A percentile compares a stretch with the other conserved stretches of the same genome.
phyloP scores from a whole-genome alignment of 2,888 invertebrate species.

The Trachelus tabidus region DNA sequence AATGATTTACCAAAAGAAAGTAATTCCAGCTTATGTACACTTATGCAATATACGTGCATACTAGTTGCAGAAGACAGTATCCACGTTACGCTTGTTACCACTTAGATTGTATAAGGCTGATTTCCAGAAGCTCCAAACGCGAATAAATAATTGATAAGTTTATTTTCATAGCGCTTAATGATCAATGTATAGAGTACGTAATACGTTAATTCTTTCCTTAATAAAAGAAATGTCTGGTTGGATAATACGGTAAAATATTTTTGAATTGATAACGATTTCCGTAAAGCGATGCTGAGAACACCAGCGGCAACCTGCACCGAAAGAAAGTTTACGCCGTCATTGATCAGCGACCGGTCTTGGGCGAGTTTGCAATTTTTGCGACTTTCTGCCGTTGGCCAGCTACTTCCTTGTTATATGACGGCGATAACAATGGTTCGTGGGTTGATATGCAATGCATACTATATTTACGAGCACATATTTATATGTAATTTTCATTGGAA shows the following conservation, averaged over 20 bases:
- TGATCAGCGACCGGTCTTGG: not conserved
- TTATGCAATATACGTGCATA: not conserved
- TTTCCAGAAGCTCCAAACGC: not conserved
- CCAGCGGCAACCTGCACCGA: not conserved
- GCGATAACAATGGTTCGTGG: conserved; percentile 2
- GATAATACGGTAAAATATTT: not conserved
- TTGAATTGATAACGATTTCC: not conserved
- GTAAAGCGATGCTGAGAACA: not conserved
- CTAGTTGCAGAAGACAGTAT: not conserved
- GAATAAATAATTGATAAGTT: not conserved
- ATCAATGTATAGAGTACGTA: not conserved
- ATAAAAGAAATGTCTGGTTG: not conserved
- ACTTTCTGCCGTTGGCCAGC: not conserved
- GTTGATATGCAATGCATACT: not conserved
- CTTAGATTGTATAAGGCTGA: not conserved
- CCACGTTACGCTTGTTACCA: not conserved
- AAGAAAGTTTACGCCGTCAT: not conserved
- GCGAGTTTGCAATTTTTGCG: conserved; percentile 3
- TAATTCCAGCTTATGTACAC: not conserved
- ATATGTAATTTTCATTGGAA: not conserved
- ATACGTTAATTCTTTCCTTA: not conserved
- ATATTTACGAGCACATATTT: not conserved
- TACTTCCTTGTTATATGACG: conserved; percentile 3
- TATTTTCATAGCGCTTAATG: not conserved
- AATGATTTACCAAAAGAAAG: not conserved